Evolutionary conservation across 2,888 invertebrate species (phyloP).

Genomic region (Mythimna impura): DNA sequence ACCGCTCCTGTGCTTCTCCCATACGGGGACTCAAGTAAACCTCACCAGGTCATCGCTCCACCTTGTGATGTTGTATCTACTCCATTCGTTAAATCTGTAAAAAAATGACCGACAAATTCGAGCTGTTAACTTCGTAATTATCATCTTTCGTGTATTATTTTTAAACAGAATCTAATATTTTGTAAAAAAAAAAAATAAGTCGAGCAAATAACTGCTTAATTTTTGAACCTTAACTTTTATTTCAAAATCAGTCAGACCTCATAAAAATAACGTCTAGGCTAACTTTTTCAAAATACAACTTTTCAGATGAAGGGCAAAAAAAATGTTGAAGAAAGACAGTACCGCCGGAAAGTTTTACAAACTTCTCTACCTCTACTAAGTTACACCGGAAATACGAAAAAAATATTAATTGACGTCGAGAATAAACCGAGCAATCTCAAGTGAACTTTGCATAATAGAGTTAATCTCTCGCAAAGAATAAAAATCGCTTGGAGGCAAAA

Average conservation of each 20-base stretch:
- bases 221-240: too few relatives aligned
- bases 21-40: not conserved
- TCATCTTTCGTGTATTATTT: too few relatives aligned
- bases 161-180: too few relatives aligned
- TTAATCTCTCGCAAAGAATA: slow-evolving; percentile 52
- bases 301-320: not conserved
- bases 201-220: too few relatives aligned
- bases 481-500: slow-evolving; percentile 40
- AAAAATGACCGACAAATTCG: too few relatives aligned
- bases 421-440: slow-evolving; percentile 27
- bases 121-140: too few relatives aligned
- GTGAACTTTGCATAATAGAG: slow-evolving; percentile 39
- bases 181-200: too few relatives aligned
- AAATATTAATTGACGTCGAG: slow-evolving; percentile 15
- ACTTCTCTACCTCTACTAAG: slow-evolving; percentile 5
- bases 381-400: slow-evolving; percentile 17
- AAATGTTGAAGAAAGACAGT: not conserved
- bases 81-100: too few relatives aligned
- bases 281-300: not conserved
- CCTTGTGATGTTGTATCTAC: not conserved
- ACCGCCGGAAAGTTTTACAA: slow-evolving; percentile 12
- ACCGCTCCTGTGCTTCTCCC: not conserved
- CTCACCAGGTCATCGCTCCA: not conserved
- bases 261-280: not conserved
- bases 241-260: not conserved